These are phyloP conservation scores for Polia nebulosa DNA, from an alignment of 2,888 invertebrate genomes.

Conservation along the genomic window DNA sequence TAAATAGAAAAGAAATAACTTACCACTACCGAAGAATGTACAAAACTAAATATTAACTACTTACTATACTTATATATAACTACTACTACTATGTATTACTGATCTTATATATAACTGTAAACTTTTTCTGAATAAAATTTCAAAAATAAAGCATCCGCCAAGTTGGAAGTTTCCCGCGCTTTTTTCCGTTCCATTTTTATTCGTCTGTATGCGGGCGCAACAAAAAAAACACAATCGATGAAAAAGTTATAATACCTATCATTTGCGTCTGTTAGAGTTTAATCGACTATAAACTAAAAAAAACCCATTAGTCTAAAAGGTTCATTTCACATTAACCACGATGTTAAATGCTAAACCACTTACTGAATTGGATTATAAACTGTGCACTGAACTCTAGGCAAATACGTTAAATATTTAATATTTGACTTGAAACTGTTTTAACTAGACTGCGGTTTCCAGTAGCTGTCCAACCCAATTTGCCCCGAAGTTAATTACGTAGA, in stretches of 20 bases:
- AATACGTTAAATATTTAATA: constrained; percentile 41
- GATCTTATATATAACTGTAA: too few relatives aligned
- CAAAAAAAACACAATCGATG: not conserved
- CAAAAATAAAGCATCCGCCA: too few relatives aligned
- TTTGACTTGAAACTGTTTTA: constrained; percentile 41
- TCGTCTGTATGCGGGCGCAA: not conserved
- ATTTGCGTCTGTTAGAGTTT: constrained; percentile 4
- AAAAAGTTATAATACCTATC: not conserved
- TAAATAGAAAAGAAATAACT: too few relatives aligned
- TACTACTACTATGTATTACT: too few relatives aligned
- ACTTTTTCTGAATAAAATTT: too few relatives aligned
- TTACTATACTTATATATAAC: too few relatives aligned
- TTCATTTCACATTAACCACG: constrained; percentile 29
- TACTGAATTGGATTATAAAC: constrained; percentile 46
- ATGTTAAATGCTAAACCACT: constrained; percentile 50
- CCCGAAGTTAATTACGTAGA: constrained; percentile 43
- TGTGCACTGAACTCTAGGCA: constrained; percentile 33
- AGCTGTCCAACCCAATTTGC: constrained; percentile 35
- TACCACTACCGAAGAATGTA: too few relatives aligned
- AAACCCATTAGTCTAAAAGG: constrained; percentile 30
- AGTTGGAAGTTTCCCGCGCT: too few relatives aligned
- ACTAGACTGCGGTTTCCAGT: constrained; percentile 15
- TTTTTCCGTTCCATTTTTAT: constrained; percentile 18
- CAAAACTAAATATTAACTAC: too few relatives aligned
- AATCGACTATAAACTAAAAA: constrained; percentile 9